phyloP scores from a whole-genome alignment of 2,888 invertebrate genomes.

The Drosophila hawaiiensis region DNA sequence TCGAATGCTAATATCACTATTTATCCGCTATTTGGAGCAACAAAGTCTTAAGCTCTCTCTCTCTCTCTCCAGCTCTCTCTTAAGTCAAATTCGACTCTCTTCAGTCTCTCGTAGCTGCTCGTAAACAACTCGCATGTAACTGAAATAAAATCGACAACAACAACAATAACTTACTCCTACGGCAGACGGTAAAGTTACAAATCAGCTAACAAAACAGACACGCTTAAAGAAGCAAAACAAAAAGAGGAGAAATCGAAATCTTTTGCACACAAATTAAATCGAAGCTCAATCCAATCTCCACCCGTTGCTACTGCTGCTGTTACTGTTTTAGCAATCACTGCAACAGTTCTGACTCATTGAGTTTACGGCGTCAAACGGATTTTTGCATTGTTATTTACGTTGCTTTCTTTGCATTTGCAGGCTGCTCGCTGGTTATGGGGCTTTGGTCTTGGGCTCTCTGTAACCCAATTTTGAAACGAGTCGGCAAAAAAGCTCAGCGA shows the following conservation, averaged over 20 bases:
- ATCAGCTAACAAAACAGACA: slow-evolving; percentile 61
- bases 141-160: slow-evolving; percentile 14
- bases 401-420: slow-evolving; percentile 35
- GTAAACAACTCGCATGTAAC: slow-evolving; percentile 44
- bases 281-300: slow-evolving; percentile 28
- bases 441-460: slow-evolving; percentile 62
- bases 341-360: slow-evolving; percentile 72
- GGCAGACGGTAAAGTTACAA: slow-evolving; percentile 51
- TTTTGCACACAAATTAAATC: slow-evolving; percentile 53
- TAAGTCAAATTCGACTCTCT: slow-evolving; percentile 39
- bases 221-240: slow-evolving; percentile 56
- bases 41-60: slow-evolving; percentile 30
- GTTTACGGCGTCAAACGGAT: slow-evolving; percentile 78
- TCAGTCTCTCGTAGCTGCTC: slow-evolving; percentile 39
- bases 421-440: slow-evolving; percentile 48
- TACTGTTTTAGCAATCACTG: slow-evolving; percentile 64
- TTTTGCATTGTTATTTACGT: slow-evolving; percentile 70
- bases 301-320: slow-evolving; percentile 1
- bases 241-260: slow-evolving; percentile 71
- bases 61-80: slow-evolving; percentile 41
- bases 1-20: slow-evolving; percentile 5
- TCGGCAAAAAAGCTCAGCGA: slow-evolving; percentile 46
- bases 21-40: slow-evolving; percentile 8
- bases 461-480: slow-evolving; percentile 78
- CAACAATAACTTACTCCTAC: slow-evolving; percentile 10